Conservation (phyloP, 2,113 vertebrate species). For the Campylomormyrus tamandua region DNA sequence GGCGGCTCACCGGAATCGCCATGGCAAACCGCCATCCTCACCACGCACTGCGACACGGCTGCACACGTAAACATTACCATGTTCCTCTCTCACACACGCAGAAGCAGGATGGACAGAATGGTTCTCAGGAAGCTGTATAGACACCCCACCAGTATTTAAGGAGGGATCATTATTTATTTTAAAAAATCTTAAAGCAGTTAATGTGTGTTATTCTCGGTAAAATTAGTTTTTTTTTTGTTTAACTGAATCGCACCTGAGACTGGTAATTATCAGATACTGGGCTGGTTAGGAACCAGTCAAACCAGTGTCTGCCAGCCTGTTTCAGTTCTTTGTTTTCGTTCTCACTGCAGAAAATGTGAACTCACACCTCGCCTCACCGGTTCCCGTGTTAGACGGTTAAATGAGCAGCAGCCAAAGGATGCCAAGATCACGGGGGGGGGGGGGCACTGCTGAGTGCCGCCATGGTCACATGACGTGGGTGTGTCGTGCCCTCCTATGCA, state of each 20-base stretch:
- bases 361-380: neutral
- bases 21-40: neutral
- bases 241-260: neutral
- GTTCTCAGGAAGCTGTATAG: neutral
- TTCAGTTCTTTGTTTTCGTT: neutral
- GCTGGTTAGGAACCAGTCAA: neutral
- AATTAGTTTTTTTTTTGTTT: neutral
- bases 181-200: neutral
- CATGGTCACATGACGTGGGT: neutral
- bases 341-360: neutral
- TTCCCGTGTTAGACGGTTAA: neutral
- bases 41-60: neutral
- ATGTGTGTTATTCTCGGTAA: neutral
- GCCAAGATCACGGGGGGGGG: neutral
- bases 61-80: too few relatives aligned
- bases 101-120: neutral
- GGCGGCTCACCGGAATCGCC: neutral
- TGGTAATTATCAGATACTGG: neutral
- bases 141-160: neutral
- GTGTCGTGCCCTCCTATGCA: constrained; percentile 36
- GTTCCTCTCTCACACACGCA: neutral
- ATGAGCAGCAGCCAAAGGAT: neutral
- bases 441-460: neutral
- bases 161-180: neutral
- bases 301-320: neutral